A percentile compares a stretch with the other conserved stretches of the same genome.
Evolutionary conservation across 2,113 vertebrate species (phyloP).

Genomic region (Phyllostomus hastatus): DNA sequence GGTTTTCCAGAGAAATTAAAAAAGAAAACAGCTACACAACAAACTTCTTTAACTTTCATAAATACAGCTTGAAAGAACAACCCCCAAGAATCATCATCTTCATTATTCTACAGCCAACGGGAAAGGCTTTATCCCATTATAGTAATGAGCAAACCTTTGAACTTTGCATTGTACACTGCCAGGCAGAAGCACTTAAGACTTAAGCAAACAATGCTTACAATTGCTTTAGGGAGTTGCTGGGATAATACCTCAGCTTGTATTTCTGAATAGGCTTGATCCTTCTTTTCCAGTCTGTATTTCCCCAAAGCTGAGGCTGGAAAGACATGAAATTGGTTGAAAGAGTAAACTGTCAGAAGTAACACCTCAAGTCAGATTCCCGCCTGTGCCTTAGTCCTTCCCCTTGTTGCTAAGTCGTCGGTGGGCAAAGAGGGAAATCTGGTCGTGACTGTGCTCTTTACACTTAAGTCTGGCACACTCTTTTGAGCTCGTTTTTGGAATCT

Average conservation of each 20-base stretch:
- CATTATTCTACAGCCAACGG: conserved; percentile 60
- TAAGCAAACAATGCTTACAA: conserved; percentile 61
- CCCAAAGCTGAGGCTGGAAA: conserved; percentile 45
- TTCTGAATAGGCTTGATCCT: conserved; percentile 70
- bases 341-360: background rate
- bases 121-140: conserved; percentile 62
- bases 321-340: conserved; percentile 33
- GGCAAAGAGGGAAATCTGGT: background rate
- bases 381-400: background rate
- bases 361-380: background rate
- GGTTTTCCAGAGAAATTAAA: conserved; percentile 2
- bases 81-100: conserved; percentile 52
- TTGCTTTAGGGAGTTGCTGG: conserved; percentile 67
- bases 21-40: background rate
- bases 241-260: conserved; percentile 59
- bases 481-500: conserved; percentile 4
- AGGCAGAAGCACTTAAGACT: conserved; percentile 50
- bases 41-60: conserved; percentile 59
- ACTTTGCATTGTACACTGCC: conserved; percentile 49
- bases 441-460: background rate
- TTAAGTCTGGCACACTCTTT: background rate
- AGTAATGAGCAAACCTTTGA: conserved; percentile 67
- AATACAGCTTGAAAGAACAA: conserved; percentile 53
- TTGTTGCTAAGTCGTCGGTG: background rate
- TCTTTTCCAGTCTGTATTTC: conserved; percentile 43